Evolutionary conservation across 1,140 invertebrate species (phyloP), one percentile per base, ranked within the genome.

Genomic region (Caenorhabditis latens): DNA sequence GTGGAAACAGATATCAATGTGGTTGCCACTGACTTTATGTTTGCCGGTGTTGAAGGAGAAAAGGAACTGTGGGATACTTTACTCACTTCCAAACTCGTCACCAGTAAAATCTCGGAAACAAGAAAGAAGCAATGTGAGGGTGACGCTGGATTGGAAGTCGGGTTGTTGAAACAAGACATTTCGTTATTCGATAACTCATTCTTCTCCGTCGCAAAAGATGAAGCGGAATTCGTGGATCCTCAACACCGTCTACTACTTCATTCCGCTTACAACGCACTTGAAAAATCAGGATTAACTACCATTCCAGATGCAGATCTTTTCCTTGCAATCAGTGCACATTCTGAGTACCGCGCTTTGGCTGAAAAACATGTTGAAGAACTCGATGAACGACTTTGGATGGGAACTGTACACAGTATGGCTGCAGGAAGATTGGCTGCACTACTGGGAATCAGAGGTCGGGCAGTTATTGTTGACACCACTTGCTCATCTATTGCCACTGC

Each of bases 131-230:
- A 75, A 67, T 71, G 63, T 43, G 84, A 67, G 40, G 67, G 63
- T 13, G 50, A 71, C 42, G 21, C 61, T 48, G 55, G 57, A 3
- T 9, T 85, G 3, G 46, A 85, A 67, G 50, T 67, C 9, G 84
- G 84, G n/a, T 48, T 83, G 4, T 32, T 87, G 21, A 58, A 83
- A 57, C 55, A 50, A 61, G 53, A 88, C 14, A 58, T 91, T 4
- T 61, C 84, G 9, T 88, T 94, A 84, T 94, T 94, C 89, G 94
- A 94, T 90, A 92, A 93, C 2, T 91, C 91, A 1, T 95, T 94
- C 89, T 95, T 95, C 87, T 93, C 93, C 4, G 92, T 95, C 42
- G 93, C 93, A 87, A 93, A 93, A 6, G 94, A 94, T 90, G 93
- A 94, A 87, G 92, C 93, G 0, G 90, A 93, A 79, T 91, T 91